Evolutionary conservation across 2,888 invertebrate genomes (phyloP).

Genomic region (Merodon equestris): DNA sequence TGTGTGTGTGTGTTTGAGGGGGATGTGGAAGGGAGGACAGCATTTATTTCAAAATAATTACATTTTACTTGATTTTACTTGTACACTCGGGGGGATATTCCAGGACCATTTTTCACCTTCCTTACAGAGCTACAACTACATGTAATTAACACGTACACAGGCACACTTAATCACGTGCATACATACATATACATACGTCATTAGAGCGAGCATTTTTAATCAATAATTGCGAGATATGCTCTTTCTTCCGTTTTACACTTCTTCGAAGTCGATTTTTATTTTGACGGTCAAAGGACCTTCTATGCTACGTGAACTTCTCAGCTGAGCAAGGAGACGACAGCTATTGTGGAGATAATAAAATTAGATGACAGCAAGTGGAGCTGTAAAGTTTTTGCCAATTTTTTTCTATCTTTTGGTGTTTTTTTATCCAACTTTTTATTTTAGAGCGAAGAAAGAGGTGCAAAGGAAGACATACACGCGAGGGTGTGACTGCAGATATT

Average conservation of each 20-base stretch:
- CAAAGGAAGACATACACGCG: no score
- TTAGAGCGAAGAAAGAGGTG: conserved; percentile 15
- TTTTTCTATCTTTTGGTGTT: conserved; percentile 2
- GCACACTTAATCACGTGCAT: neutral
- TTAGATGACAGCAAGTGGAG: conserved; percentile 49
- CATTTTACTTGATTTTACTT: conserved; percentile 19
- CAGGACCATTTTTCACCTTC: neutral
- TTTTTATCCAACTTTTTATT: neutral
- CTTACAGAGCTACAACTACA: conserved; percentile 45
- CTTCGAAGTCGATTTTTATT: conserved; percentile 21
- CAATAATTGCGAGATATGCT: conserved; percentile 65
- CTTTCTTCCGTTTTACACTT: conserved; percentile 5
- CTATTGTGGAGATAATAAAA: conserved; percentile 47
- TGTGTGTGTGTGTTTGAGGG: neutral
- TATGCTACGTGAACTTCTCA: conserved; percentile 7
- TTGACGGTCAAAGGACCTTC: conserved; percentile 28
- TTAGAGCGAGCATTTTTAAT: conserved; percentile 53
- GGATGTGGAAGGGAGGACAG: conserved; percentile 3
- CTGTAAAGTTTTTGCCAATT: conserved; percentile 45
- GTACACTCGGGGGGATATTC: conserved; percentile 21
- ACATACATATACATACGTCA: conserved; percentile 7
- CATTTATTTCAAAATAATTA: conserved; percentile 48
- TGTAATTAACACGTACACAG: conserved; percentile 51
- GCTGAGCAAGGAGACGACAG: conserved; percentile 10
- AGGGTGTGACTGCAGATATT: no score